Base-by-base conservation (phyloP, 92 coral and sea anemone genomes). In the Porites cylindrica region DNA sequence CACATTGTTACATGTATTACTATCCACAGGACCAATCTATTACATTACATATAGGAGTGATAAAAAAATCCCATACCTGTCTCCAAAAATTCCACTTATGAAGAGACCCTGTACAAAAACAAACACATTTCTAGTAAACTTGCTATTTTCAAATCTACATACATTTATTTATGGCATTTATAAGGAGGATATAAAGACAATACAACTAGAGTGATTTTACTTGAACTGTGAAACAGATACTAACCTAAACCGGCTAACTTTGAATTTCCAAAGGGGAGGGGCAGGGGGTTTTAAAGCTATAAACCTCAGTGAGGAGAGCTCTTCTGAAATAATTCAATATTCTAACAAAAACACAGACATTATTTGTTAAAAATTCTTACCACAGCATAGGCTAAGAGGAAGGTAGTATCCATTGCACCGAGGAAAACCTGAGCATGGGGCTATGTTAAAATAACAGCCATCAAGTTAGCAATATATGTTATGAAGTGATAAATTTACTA, bases 81-180 rank as follows among this genome's bases (percentile, higher is more conserved):
- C 98, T 2, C 98, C 98, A 10, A 95, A 72, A 52, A 86, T 87
- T 50, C 98, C 98, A 83, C 98, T 95, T 68, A 95, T 93, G 72
- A 83, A 95, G 51, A 95, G 89, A 66, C 98, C 98, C 98, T 94
- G 66, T n/a, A 69, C 24, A 24, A 32, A 58, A 62, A 38, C 19
- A 61, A 18, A 16, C 26, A 60, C 59, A 38, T 38, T 38, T 38
- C 47, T 38, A 38, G 47, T 38, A 38, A 38, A 3, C 47, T 38
- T 38, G 47, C 47, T 4, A 38, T 38, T 38, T 38, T 38, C 47
- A 38, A 38, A 38, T 38, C 47, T 38, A 38, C 47, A 38, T 38
- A 38, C 4, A 38, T 38, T 38, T 38, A 38, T 38, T 3, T 38
- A 38, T 38, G 47, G 47, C 6, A 38, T 38, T 38, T 38, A 38